Evolutionary conservation across 1,140 invertebrate species (phyloP), one percentile per base, ranked within the genome.

Genomic region (Orussus abietinus): DNA sequence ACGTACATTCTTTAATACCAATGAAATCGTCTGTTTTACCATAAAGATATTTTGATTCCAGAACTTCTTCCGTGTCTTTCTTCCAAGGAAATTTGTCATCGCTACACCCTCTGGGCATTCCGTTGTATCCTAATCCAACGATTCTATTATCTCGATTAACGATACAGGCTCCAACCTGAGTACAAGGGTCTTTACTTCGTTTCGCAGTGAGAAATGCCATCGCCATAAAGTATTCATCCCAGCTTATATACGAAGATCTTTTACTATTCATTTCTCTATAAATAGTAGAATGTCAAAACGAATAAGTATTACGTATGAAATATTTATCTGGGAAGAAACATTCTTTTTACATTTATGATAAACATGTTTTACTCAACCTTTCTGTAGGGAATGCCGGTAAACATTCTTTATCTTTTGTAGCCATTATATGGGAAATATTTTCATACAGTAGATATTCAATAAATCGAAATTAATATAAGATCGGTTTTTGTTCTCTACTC

Each of bases 111-210:
- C 65, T 76, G 0, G 94, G 94, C 83, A 97, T 91, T 11, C 94
- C 95, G 80, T 98, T 98, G 57, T 98, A 98, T 31, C 95, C 96
- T 42, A 95, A 79, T 20, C 88, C 90, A 42, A 98, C 86, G 53
- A 98, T 90, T 66, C 82, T 85, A n/a, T 94, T 92, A 0, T 92
- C 82, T 25, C 80, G 55, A 61, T 95, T 90, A 2, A 96, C 89
- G 51, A 97, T 85, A 69, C 91, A 95, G 10, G 92, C 91, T 4
- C 94, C 94, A 31, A 96, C 93, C 79, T 96, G 92, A 4, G 85
- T 88, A 37, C 66, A 73, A 0, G 94, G 93, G 80, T 98, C 94
- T 77, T 98, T 98, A 57, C 91, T 95, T 43, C 94, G 77, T 74
- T 90, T 84, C 2, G 93, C 85, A 13, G 88, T 80, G 9, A 96